Percentiles rank a stretch among this genome's conserved stretches.
Conservation (phyloP, 2,888 invertebrate genomes). For the Napeogenes sylphis region DNA sequence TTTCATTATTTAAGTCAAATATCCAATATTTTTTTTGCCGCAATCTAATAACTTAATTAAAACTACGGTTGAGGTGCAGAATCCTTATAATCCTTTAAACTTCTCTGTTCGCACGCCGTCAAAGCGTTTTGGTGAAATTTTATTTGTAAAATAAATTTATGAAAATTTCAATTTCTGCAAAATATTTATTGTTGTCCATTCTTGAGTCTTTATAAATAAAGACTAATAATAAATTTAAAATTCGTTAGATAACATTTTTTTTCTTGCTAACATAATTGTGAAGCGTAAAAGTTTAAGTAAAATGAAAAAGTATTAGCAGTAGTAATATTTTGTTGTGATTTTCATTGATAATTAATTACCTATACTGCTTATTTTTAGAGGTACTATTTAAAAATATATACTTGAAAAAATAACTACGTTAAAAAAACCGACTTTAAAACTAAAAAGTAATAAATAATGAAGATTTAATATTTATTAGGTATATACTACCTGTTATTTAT, state of each 20-base stretch:
- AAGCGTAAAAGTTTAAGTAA: too few relatives aligned
- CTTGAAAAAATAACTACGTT: too few relatives aligned
- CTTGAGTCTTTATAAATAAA: constrained; percentile 14
- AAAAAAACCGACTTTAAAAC: too few relatives aligned
- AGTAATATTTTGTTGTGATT: too few relatives aligned
- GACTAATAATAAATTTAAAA: constrained; percentile 8
- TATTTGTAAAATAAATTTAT: constrained; percentile 13
- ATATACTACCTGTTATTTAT: too few relatives aligned
- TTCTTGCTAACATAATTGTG: too few relatives aligned
- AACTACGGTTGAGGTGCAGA: constrained; percentile 16
- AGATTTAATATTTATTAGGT: too few relatives aligned
- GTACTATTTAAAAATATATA: too few relatives aligned
- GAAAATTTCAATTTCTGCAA: constrained; percentile 15
- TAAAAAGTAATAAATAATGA: too few relatives aligned
- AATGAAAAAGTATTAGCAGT: too few relatives aligned
- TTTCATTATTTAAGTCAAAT: background rate
- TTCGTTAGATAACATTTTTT: background rate
- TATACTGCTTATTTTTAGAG: too few relatives aligned
- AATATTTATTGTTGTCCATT: constrained; percentile 16
- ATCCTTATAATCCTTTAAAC: constrained; percentile 29
- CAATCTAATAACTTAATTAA: constrained; percentile 29
- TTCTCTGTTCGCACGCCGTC: constrained; percentile 23
- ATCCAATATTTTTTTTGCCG: background rate
- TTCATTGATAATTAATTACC: too few relatives aligned
- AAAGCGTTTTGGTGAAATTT: constrained; percentile 14